Evolutionary conservation across 1,140 invertebrate species (phyloP).

Genomic region (Drosophila arawakana): DNA sequence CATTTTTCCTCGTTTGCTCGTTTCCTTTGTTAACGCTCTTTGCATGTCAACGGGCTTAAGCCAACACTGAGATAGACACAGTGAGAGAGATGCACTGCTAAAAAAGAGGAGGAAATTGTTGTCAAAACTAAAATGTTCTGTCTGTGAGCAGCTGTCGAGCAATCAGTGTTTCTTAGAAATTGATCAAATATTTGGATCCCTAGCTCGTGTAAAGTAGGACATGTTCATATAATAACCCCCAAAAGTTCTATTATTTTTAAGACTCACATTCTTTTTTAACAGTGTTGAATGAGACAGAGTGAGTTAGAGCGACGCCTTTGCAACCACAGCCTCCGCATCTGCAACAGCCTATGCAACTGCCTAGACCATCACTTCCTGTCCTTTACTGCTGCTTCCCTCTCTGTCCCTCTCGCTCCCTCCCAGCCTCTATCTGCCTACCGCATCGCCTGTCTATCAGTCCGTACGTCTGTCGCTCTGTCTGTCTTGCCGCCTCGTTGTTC

Average conservation of each 20-base stretch:
- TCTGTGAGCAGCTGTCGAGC: no score
- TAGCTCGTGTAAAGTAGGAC: no score
- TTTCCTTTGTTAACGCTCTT: slow-evolving; percentile 71
- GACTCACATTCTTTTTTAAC: no score
- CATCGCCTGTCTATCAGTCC: slow-evolving; percentile 19
- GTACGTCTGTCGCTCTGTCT: slow-evolving; percentile 17
- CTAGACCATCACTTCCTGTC: slow-evolving; percentile 58
- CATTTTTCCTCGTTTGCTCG: slow-evolving; percentile 40
- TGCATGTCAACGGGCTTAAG: slow-evolving; percentile 74
- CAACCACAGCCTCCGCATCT: slow-evolving; percentile 35
- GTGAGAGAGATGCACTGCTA: no score
- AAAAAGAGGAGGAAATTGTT: no score
- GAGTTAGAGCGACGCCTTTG: slow-evolving; percentile 44
- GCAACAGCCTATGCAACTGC: slow-evolving; percentile 41
- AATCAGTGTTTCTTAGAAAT: no score
- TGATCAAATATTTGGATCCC: no score
- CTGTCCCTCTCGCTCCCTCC: background rate
- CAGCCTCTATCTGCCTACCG: slow-evolving; percentile 26
- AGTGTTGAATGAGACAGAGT: no score
- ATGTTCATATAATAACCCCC: no score
- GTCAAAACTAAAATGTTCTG: no score
- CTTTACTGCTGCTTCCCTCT: slow-evolving; percentile 7
- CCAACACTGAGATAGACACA: background rate
- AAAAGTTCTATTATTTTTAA: no score
- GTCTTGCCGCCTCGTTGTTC: slow-evolving; percentile 54